Base-by-base conservation (phyloP, 2,113 vertebrate species). In the Callionymus lyra region DNA sequence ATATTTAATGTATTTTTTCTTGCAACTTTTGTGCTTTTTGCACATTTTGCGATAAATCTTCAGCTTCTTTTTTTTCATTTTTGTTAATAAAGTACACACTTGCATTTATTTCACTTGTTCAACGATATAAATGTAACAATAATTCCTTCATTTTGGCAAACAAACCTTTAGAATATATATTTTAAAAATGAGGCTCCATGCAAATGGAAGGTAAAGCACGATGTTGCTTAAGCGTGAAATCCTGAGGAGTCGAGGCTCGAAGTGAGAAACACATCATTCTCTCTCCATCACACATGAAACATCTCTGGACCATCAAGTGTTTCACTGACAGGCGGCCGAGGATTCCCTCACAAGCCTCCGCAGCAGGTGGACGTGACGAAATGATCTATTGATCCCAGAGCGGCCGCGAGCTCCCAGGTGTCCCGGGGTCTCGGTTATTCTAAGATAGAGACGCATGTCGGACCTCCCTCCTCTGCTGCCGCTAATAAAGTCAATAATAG, bases 271-370 rank as follows among this genome's bases (percentile, higher is more conserved):
- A 39, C 18, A 42, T 41, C 31, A 16, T 34, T 50, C 34, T 21
- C 12, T 38, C 41, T 27, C 18, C 16, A 17, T 48, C 37, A 15
- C 6, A 31, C 27, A 31, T 27, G 4, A 27, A 27, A 27, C 21
- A 27, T 27, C 21, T 27, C 21, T 4, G 16, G 46, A 36, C 38
- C 59, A 36, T 51, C 64, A 39, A 62, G 36, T 35, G 15, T 35
- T n/a, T 12, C 9, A 45, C 38, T 63, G 51, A 63, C 77, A 73
- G 65, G 72, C 82, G 77, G 74, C 80, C 79, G 76, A 62, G 70
- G 14, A 15, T 55, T 47, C 49, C 63, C 62, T 68, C 61, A 47
- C 53, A 73, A 80, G 72, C 41, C 50, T 59, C 45, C 33, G 41
- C 39, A 37, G 43, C 43, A 53, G 50, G 6, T 17, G 13, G 39